Percentiles rank a stretch among this genome's conserved stretches.
These are phyloP conservation scores for Leptinotarsa rubiginosa DNA, from an alignment of 2,888 invertebrate species.

Conservation along the genomic window DNA sequence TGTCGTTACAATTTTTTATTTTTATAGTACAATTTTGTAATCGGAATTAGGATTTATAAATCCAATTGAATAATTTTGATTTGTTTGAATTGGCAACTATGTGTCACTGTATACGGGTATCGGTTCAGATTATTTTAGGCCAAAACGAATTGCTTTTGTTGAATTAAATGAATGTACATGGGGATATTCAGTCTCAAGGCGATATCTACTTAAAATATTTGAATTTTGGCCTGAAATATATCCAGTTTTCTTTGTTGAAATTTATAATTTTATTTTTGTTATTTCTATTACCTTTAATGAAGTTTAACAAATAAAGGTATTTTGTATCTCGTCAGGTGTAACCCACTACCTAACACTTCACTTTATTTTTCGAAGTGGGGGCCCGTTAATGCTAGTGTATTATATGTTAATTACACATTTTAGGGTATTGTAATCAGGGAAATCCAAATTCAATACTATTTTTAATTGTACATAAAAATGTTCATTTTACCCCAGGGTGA, in stretches of 20 bases:
- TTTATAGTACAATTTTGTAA: slow-evolving; percentile 1
- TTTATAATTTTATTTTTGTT: slow-evolving; percentile 28
- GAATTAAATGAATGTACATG: not conserved
- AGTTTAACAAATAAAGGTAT: slow-evolving; percentile 24
- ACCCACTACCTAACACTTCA: slow-evolving; percentile 11
- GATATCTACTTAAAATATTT: not conserved
- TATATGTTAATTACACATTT: slow-evolving; percentile 38
- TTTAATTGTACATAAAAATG: slow-evolving; percentile 41
- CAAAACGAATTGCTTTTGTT: not conserved
- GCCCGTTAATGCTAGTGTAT: slow-evolving; percentile 28
- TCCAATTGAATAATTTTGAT: slow-evolving; percentile 8
- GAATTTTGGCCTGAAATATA: slow-evolving; percentile 15
- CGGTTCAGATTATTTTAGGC: slow-evolving; percentile 19
- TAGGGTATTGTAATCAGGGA: slow-evolving; percentile 41
- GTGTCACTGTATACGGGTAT: slow-evolving; percentile 31
- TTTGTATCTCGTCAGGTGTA: slow-evolving; percentile 32
- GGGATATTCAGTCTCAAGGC: not conserved
- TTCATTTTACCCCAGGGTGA: slow-evolving; percentile 29
- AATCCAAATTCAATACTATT: slow-evolving; percentile 37
- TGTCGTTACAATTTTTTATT: slow-evolving; percentile 10
- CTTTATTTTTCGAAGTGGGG: slow-evolving; percentile 22
- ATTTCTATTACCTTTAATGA: slow-evolving; percentile 9
- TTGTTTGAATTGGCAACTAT: slow-evolving; percentile 23
- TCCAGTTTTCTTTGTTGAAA: slow-evolving; percentile 21
- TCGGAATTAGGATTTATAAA: not conserved